Base-by-base conservation (phyloP, 2,888 invertebrate genomes). In the Oscheius sp. region DNA sequence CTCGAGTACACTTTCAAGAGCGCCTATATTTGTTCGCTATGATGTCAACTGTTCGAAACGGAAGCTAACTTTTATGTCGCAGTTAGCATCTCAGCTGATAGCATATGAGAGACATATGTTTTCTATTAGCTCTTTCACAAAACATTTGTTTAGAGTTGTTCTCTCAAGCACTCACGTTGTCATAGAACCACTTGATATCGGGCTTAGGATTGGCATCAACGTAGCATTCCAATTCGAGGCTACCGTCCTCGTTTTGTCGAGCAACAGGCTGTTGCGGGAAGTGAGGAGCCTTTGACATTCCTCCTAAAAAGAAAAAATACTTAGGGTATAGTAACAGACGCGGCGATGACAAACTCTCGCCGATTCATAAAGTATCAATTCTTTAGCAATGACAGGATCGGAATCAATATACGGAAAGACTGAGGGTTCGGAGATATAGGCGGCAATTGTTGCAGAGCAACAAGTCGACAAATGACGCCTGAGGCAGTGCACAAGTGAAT, bases 251-350 rank as follows among this genome's bases (percentile, higher is more conserved):
- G 72, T 86, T 86, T 72, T 86, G 86, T 51, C 86, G 72, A 45
- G 86, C 86, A 59, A 86, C 86, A 17, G 86, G 86, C 72, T 86
- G 86, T 74, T 86, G 86, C 22, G 86, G 86, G 75, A 86, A 86
- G 72, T 86, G 86, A 32, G 86, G 86, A 22, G 86, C 84, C 76
- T 86, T 86, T 67, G 83, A 85, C 71, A 59, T 59, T 24, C 41
- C 44, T 17, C 17, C 44, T 44, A 20, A 54, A 54, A 22, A 22
- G 12, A 47, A 47, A 2, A 47, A 22, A 12, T 5, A 36, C 14
- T 36, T 36, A 9, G 8, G 14, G 36, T 36, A 9, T 36, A 14
- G 12, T 17, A 22, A 24, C 32, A 30, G 8, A 36, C 54, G 33
- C 14, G 33, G 20, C 17, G 20, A 33, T n/a, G 36, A 32, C 20